phyloP scores from a whole-genome alignment of 2,888 invertebrate genomes.

The Sceliomorpha sp. region DNA sequence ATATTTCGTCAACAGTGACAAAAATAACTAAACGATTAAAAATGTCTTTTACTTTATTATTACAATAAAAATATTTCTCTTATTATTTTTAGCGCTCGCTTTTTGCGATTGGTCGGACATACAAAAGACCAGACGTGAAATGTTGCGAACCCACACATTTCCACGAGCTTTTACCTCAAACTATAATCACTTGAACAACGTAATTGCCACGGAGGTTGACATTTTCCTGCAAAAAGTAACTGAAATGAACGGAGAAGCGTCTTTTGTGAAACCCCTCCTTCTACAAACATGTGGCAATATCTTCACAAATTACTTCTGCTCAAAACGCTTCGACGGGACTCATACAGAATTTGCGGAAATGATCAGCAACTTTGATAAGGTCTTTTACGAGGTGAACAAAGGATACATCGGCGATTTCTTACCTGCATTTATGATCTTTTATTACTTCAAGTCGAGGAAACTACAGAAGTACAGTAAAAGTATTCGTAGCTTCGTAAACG shows the following conservation, averaged over 20 bases:
- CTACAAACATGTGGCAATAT: slow-evolving; percentile 83
- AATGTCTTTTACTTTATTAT: too few relatives aligned
- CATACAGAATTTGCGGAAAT: slow-evolving; percentile 81
- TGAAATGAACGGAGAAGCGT: too few relatives aligned
- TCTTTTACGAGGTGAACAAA: slow-evolving; percentile 86
- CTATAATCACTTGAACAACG: slow-evolving; percentile 81
- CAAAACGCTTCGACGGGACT: slow-evolving; percentile 80
- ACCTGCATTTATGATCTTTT: slow-evolving; percentile 82
- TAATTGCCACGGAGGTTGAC: slow-evolving; percentile 80
- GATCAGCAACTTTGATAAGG: slow-evolving; percentile 83
- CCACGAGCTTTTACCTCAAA: slow-evolving; percentile 83
- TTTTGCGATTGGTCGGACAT: slow-evolving; percentile 86
- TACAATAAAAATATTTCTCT: slow-evolving; percentile 14
- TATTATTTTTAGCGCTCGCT: slow-evolving; percentile 82
- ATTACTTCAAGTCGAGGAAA: slow-evolving; percentile 81
- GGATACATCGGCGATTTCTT: slow-evolving; percentile 86
- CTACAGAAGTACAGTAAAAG: slow-evolving; percentile 81
- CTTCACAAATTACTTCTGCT: slow-evolving; percentile 84
- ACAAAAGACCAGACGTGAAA: slow-evolving; percentile 83
- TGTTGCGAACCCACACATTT: slow-evolving; percentile 83
- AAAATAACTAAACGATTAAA: too few relatives aligned
- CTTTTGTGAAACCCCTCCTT: slow-evolving; percentile 81
- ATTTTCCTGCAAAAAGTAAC: slow-evolving; percentile 71
- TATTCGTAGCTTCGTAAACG: slow-evolving; percentile 82
- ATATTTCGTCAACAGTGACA: too few relatives aligned